Evolutionary conservation across 2,113 vertebrate species (phyloP), one percentile per base, ranked within the genome.

Genomic region (Agapornis roseicollis): DNA sequence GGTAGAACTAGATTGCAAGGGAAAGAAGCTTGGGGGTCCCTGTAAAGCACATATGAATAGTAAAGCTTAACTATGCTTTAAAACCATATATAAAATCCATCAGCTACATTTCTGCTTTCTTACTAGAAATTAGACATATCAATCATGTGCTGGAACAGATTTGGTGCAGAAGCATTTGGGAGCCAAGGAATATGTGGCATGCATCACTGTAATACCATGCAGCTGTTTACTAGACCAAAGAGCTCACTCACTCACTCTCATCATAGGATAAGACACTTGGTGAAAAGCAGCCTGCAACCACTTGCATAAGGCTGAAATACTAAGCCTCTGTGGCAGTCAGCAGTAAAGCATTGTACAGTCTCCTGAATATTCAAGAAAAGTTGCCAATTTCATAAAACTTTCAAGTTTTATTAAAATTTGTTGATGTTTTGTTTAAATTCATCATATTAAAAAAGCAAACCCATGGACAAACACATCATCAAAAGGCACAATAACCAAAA

Each of bases 151-250:
- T 85, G 60, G 81, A 91, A 44, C 31, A 86, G 87, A 74, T 64
- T 94, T 86, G 33, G 60, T 49, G 72, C 90, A 80, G 23, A 88
- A 85, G 92, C 86, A 89, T 85, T 87, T 76, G 94, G 91, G 95
- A 97, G 91, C 77, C 2, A 6, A 88, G 64, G 93, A 97, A 85
- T 94, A 96, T 31, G 31, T 73, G 94, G 93, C 69, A 97, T 97
- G 95, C 80, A 68, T 93, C 93, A 50, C 87, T 94, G 78, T 96
- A 94, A 97, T 92, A 91, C 92, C 96, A 76, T 47, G 94, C 97
- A 97, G 96, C 97, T 97, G 97, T 95, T 96, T 95, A 92, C 77
- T 93, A 91, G 73, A 81, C 35, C 50, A 61, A 85, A 94, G 68
- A 70, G 66, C 77, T 93, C 58, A 3, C 92, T 93, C 90, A 25